Evolutionary conservation across 1,140 invertebrate species (phyloP).

Genomic region (Watersipora subatra): DNA sequence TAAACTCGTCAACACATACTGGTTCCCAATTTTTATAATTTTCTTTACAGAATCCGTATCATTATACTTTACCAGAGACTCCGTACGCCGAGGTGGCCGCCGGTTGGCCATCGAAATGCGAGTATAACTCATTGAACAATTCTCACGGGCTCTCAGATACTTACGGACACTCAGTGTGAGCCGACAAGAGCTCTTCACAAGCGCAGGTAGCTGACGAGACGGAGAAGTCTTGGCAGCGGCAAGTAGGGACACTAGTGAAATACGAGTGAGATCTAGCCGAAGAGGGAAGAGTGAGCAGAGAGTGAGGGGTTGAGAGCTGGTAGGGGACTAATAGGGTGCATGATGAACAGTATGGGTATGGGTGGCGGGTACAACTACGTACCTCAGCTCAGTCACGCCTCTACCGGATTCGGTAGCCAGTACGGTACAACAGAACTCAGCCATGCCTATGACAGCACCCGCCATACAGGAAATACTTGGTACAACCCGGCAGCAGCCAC

Average conservation of each 20-base stretch:
- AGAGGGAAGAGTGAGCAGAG: no score
- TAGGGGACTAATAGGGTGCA: neutral
- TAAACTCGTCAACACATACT: neutral
- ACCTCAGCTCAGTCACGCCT: constrained; percentile 44
- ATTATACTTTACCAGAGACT: neutral
- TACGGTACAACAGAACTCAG: constrained; percentile 45
- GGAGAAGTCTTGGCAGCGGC: neutral
- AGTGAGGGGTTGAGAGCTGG: neutral
- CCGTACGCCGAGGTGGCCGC: neutral
- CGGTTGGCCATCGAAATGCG: neutral
- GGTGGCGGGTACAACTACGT: constrained; percentile 38
- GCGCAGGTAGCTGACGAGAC: neutral
- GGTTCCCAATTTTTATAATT: neutral
- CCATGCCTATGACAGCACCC: neutral
- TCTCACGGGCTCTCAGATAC: neutral
- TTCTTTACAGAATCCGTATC: neutral
- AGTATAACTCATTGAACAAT: neutral
- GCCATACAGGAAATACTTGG: neutral
- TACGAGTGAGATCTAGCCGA: no score
- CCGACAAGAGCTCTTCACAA: neutral
- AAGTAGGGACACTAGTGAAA: neutral
- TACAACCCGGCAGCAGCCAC: neutral
- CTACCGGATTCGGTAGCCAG: constrained; percentile 49
- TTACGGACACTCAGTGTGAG: neutral
- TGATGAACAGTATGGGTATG: neutral